Conservation (phyloP, 1,140 invertebrate species). For the Hylaeus volcanicus region DNA sequence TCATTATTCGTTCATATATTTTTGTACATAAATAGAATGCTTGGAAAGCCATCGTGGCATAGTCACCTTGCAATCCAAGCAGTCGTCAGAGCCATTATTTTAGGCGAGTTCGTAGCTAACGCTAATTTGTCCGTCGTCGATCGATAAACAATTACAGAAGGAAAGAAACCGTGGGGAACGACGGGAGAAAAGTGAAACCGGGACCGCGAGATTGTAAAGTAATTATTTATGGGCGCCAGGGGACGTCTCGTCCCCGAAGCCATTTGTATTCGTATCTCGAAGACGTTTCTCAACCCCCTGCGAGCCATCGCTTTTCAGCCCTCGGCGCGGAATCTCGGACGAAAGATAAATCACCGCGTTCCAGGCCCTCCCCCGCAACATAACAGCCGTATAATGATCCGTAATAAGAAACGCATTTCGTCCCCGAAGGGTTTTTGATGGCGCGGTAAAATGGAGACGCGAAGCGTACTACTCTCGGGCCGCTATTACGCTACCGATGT, state of each 20-base stretch:
- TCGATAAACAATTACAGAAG: slow-evolving; percentile 4
- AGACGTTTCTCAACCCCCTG: not conserved
- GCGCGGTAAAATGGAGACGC: not conserved
- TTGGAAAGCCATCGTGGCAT: too few species aligned
- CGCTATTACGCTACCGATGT: not conserved
- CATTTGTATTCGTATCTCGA: slow-evolving; percentile 28
- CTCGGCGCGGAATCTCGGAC: slow-evolving; percentile 1
- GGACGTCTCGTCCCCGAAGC: not conserved
- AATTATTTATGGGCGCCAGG: slow-evolving; percentile 27
- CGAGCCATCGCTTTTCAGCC: not conserved
- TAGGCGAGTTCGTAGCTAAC: not conserved
- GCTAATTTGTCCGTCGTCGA: not conserved
- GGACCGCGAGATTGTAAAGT: not conserved
- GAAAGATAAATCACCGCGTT: slow-evolving; percentile 38
- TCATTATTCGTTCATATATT: too few species aligned
- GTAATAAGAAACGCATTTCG: slow-evolving; percentile 49
- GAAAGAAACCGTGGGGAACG: not conserved
- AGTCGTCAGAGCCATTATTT: too few species aligned
- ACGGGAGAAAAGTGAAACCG: slow-evolving; percentile 10
- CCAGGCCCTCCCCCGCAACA: not conserved
- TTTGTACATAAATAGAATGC: too few species aligned
- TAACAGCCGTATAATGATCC: slow-evolving; percentile 45
- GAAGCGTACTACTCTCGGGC: not conserved
- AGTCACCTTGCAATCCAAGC: too few species aligned
- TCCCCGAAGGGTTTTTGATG: slow-evolving; percentile 23